A percentile compares a stretch with the other conserved stretches of the same genome.
These are phyloP conservation scores for Ceyx margarethae DNA, from an alignment of 2,113 vertebrate genomes.

Conservation along the genomic window DNA sequence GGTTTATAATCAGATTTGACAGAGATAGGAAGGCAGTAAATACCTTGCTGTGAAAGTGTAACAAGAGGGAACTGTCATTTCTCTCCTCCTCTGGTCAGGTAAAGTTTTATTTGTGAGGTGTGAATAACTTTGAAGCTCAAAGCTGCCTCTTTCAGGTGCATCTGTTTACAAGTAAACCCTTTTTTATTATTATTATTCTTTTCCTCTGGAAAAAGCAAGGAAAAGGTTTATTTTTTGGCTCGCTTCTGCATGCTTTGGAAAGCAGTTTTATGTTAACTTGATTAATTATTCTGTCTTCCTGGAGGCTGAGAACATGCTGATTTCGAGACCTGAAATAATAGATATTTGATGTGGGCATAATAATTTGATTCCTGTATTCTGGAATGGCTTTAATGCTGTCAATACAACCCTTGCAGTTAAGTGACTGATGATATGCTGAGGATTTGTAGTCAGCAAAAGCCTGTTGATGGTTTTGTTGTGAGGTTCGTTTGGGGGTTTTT, in stretches of 20 bases:
- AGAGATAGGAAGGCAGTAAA: neutral
- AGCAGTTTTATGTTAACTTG: neutral
- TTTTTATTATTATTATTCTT: too few species aligned
- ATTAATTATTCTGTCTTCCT: neutral
- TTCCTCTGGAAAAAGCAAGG: neutral
- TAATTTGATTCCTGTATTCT: neutral
- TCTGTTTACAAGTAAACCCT: neutral
- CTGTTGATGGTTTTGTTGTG: neutral
- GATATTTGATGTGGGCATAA: neutral
- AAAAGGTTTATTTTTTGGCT: neutral
- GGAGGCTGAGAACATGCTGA: neutral
- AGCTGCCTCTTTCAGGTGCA: conserved; percentile 4
- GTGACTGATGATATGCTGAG: neutral
- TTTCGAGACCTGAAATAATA: neutral
- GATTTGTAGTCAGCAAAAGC: neutral
- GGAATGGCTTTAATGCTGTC: neutral
- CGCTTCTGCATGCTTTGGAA: neutral
- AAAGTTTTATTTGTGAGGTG: conserved; percentile 36
- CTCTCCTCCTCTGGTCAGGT: neutral
- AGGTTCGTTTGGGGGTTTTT: too few species aligned
- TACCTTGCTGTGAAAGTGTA: conserved; percentile 17
- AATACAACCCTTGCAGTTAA: neutral
- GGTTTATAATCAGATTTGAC: conserved; percentile 46
- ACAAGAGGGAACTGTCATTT: neutral
- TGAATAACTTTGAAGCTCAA: conserved; percentile 29